phyloP scores from a whole-genome alignment of 2,797 vertebrate genomes.

The Melopsittacus undulatus region DNA sequence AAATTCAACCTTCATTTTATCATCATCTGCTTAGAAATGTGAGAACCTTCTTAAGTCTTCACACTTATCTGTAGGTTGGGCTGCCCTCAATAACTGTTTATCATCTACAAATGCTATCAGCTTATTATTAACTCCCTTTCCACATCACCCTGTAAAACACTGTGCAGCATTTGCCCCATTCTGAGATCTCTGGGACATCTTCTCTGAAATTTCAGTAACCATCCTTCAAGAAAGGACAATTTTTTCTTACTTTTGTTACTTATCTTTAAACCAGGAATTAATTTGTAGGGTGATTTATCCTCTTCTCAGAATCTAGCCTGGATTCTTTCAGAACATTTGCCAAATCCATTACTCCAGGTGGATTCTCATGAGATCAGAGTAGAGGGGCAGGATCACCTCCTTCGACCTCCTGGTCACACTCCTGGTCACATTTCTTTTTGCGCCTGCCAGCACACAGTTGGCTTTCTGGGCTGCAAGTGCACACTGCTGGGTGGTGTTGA shows the following conservation, averaged over 20 bases:
- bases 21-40: conserved; percentile 6
- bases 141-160: not conserved
- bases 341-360: not conserved
- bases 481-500: not conserved
- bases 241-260: not conserved
- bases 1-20: not conserved
- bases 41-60: conserved; percentile 26
- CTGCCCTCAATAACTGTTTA: not conserved
- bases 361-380: not conserved
- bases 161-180: not conserved
- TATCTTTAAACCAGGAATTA: not conserved
- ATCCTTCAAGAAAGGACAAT: not conserved
- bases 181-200: not conserved
- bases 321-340: not conserved
- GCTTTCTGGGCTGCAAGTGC: not conserved
- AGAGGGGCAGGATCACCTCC: not conserved
- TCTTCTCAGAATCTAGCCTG: not conserved
- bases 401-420: not conserved
- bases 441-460: not conserved
- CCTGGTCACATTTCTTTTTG: not conserved
- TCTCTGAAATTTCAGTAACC: not conserved
- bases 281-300: not conserved
- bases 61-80: not conserved
- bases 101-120: not conserved
- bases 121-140: not conserved